Conservation (phyloP, 2,797 vertebrate species). For the Ibycter americanus region DNA sequence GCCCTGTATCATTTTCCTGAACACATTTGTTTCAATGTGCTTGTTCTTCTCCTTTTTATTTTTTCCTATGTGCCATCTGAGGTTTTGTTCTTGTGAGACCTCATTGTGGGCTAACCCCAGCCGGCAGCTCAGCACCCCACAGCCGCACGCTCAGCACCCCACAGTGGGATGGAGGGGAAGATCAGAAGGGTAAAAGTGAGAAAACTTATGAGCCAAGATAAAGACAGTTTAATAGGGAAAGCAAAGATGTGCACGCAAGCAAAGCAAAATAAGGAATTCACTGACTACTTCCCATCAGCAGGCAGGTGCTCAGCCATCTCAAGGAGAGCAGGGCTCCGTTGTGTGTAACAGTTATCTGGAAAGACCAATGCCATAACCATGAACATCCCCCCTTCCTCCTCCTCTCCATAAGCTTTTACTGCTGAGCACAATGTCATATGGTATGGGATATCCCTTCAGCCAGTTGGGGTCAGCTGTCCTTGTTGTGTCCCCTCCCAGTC, state of each 20-base stretch:
- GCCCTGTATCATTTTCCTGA: background rate
- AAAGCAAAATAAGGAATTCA: background rate
- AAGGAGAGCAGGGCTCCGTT: background rate
- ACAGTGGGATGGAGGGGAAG: background rate
- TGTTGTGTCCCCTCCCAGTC: no score
- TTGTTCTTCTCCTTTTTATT: background rate
- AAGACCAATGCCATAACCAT: background rate
- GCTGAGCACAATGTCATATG: no score
- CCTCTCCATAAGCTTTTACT: background rate
- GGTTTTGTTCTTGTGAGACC: background rate
- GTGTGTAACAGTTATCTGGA: background rate
- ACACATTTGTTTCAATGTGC: background rate
- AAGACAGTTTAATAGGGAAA: background rate
- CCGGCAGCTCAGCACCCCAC: background rate
- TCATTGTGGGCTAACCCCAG: background rate
- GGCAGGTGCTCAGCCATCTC: no score
- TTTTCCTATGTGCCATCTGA: background rate
- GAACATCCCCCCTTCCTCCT: background rate
- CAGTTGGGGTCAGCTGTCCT: no score
- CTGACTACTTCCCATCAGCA: background rate
- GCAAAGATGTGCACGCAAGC: background rate
- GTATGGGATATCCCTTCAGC: background rate
- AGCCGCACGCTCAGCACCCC: background rate
- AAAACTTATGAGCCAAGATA: background rate
- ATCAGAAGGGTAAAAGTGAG: background rate